Evolutionary conservation across 1,140 invertebrate genomes (phyloP), one percentile per base, ranked within the genome.

Genomic region (Zelostemma sp.): DNA sequence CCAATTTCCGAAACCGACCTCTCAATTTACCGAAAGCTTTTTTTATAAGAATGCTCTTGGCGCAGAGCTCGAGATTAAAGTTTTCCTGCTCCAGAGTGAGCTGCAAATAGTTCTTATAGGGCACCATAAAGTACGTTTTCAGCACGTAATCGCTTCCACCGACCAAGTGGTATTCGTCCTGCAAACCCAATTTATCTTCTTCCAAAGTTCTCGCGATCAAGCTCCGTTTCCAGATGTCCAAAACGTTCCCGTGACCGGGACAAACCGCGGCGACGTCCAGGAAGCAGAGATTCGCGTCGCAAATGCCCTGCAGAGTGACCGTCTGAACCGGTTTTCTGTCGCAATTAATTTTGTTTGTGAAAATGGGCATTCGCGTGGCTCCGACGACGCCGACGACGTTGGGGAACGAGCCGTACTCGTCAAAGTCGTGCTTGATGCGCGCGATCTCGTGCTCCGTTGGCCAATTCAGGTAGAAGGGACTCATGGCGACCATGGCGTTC

Each of bases 171-270:
- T 16, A 16, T 9, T 15, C 15, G 11, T 45, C 16, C 1, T 41
- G 25, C 19, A 57, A 45, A 12, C 46, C 1, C 15, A 35, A 18
- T 1, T 5, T 11, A 3, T 18, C 21, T 1, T 31, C 1, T 14
- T 48, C 4, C 1, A 48, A 14, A 28, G 16, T 12, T 17, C 11
- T 12, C n/a, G 8, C 43, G 1, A 57, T 33, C 11, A 28, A 31
- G 17, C 43, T 57, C 2, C 6, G 31, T 3, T 31, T 40, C 54
- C 54, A 72, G 2, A 74, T 61, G 8, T 57, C 19, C 14, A 25
- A 33, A 45, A 61, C 64, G 28, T 72, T 65, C 1, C 58, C 66
- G 8, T 59, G 62, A n/a, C 72, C 72, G 8, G 69, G 69, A 59
- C 31, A 72, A 9, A 69, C 69, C 2, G 48, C 43, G 43, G 62